Percentiles rank a stretch among this genome's conserved stretches.
These are phyloP conservation scores for Watsonalla cultraria DNA, from an alignment of 2,888 invertebrate species.

Conservation along the genomic window DNA sequence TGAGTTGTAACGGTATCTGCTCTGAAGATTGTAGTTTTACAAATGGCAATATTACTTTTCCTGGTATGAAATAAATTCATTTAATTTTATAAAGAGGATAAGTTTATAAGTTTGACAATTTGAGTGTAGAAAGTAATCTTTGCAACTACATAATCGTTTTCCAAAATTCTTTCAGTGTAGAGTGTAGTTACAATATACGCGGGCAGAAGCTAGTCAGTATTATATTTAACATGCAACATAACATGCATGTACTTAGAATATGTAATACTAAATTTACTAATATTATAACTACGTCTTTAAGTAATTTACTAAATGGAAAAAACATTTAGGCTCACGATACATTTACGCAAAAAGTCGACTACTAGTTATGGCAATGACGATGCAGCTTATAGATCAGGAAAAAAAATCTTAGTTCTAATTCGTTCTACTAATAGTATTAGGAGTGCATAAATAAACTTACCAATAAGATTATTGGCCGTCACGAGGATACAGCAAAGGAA, in stretches of 20 bases:
- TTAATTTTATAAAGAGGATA: no score
- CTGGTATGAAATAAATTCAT: neutral
- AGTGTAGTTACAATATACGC: no score
- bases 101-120: no score
- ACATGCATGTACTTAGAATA: no score
- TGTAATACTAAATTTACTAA: no score
- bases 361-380: neutral
- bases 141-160: no score
- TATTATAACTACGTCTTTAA: no score
- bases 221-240: no score
- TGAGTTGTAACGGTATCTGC: neutral
- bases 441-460: constrained; percentile 73
- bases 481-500: constrained; percentile 93
- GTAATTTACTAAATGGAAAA: constrained; percentile 10
- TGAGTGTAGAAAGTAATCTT: no score
- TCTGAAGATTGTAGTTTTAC: neutral
- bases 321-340: constrained; percentile 4
- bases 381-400: neutral
- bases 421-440: neutral
- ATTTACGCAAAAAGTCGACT: neutral
- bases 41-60: neutral
- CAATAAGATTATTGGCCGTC: constrained; percentile 93
- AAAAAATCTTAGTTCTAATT: neutral
- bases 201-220: no score
- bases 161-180: no score